phyloP scores from a whole-genome alignment of 2,113 vertebrate genomes.

The Corythornis cristatus region DNA sequence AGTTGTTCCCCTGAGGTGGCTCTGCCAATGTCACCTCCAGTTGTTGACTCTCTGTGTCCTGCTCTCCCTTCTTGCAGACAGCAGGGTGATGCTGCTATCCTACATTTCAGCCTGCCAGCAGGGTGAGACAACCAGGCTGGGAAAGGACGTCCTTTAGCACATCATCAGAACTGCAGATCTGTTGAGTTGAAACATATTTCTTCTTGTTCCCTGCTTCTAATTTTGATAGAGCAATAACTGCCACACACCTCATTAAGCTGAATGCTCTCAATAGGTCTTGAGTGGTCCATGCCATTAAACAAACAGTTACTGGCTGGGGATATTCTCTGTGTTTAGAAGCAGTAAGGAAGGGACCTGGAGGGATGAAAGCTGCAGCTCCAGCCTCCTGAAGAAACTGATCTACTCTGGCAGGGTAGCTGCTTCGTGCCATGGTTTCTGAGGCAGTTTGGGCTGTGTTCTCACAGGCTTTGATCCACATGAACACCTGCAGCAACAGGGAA shows the following conservation, averaged over 20 bases:
- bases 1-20: background rate
- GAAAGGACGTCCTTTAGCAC: constrained; percentile 14
- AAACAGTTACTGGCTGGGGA: constrained; percentile 6
- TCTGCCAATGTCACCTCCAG: constrained; percentile 26
- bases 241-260: constrained; percentile 59
- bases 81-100: background rate
- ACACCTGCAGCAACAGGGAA: background rate
- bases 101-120: background rate
- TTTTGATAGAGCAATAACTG: constrained; percentile 37
- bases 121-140: background rate
- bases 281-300: constrained; percentile 30
- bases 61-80: background rate
- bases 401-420: background rate
- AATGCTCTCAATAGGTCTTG: constrained; percentile 35
- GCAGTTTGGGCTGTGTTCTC: background rate
- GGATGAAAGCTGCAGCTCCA: background rate
- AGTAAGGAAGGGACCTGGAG: background rate
- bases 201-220: constrained; percentile 21
- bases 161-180: constrained; percentile 9
- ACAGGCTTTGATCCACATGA: fast-evolving
- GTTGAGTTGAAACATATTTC: constrained; percentile 17
- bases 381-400: background rate
- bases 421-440: background rate
- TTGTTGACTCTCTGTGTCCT: background rate
- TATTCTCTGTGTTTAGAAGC: background rate